Conservation (phyloP, 2,113 vertebrate genomes). For the Ophthalmolycus amberensis region DNA sequence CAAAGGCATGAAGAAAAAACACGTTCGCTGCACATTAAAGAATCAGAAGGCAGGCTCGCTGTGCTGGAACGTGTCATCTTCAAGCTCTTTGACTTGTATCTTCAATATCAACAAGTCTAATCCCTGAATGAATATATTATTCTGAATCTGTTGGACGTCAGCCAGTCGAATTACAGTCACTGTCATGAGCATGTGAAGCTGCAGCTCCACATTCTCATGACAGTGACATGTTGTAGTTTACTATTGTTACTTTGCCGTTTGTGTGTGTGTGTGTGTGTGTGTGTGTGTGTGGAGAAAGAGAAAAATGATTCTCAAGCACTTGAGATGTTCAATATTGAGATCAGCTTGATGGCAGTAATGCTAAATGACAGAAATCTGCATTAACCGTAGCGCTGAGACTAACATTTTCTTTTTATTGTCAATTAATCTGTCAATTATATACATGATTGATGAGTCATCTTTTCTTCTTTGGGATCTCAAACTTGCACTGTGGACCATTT, state of each 20-base stretch:
- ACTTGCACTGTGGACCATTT: no score
- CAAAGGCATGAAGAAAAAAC: background rate
- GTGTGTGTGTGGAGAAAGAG: background rate
- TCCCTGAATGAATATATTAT: background rate
- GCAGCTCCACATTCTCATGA: background rate
- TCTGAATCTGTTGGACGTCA: no score
- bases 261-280: background rate
- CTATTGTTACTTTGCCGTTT: background rate
- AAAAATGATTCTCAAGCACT: no score
- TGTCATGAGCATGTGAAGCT: no score
- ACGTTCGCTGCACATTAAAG: background rate
- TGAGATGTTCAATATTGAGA: background rate
- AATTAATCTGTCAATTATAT: background rate
- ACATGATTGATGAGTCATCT: no score
- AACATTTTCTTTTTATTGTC: background rate
- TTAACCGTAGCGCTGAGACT: background rate
- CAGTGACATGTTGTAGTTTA: background rate
- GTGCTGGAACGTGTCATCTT: background rate
- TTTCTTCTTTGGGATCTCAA: no score
- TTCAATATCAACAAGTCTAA: conserved; percentile 1
- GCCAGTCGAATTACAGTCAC: no score
- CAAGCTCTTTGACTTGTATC: background rate
- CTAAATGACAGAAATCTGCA: background rate
- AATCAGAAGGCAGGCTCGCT: background rate
- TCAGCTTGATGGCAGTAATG: no score